phyloP scores from a whole-genome alignment of 2,797 vertebrate species.

The Monodelphis domestica region DNA sequence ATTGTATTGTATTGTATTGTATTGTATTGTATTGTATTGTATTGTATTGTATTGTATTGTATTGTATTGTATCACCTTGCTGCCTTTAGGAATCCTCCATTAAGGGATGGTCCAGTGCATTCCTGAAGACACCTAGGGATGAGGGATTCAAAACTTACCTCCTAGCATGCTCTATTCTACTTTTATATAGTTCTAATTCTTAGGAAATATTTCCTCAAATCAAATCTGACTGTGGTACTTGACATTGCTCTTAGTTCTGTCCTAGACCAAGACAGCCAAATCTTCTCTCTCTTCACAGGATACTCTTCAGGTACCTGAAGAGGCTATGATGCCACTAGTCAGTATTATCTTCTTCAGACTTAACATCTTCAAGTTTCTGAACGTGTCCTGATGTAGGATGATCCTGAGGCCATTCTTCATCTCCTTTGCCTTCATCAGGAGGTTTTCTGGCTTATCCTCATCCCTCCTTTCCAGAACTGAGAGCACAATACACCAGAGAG shows the following conservation, averaged over 20 bases:
- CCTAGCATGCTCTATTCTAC: background rate
- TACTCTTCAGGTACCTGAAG: background rate
- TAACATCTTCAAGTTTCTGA: background rate
- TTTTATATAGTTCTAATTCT: background rate
- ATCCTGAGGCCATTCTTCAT: background rate
- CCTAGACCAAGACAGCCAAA: background rate
- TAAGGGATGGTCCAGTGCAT: background rate
- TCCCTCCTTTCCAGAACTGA: background rate
- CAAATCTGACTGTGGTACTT: too few relatives aligned
- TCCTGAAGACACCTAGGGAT: background rate
- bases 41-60: too few relatives aligned
- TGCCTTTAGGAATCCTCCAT: background rate
- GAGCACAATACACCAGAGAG: background rate
- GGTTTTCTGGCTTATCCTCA: background rate
- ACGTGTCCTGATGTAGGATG: background rate
- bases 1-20: too few relatives aligned
- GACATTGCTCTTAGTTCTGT: background rate
- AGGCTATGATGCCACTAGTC: background rate
- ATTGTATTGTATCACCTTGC: background rate
- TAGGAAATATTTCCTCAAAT: background rate
- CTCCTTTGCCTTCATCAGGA: background rate
- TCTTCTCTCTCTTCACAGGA: background rate
- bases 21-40: too few relatives aligned
- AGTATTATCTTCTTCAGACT: background rate
- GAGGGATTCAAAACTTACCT: background rate